Conservation (phyloP, 2,113 vertebrate species). For the Miniopterus natalensis region DNA sequence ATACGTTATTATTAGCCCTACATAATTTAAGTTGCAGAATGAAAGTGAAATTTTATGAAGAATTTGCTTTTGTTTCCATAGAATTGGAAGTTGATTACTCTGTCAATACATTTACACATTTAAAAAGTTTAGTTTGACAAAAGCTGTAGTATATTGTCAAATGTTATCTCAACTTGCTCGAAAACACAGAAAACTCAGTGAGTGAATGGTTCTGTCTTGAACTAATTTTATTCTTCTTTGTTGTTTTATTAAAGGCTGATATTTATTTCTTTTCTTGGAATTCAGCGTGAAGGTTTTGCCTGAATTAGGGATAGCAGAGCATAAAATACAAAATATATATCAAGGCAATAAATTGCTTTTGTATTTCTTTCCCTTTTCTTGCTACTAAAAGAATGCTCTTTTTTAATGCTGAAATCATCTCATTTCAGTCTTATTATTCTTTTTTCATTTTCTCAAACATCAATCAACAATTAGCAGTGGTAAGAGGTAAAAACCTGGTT, state of each 20-base stretch:
- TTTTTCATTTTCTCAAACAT: slow-evolving; percentile 30
- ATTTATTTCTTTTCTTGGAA: neutral
- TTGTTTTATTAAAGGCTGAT: neutral
- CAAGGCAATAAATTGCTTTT: neutral
- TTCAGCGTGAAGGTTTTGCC: neutral
- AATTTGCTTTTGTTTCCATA: neutral
- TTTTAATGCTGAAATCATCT: neutral
- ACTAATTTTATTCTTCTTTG: neutral
- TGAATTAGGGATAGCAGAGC: neutral
- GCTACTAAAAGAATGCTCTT: neutral
- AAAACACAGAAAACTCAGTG: neutral
- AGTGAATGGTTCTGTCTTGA: neutral
- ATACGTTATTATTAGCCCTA: neutral
- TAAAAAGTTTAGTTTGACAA: neutral
- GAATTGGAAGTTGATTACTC: neutral
- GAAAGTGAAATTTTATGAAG: neutral
- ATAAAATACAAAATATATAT: neutral
- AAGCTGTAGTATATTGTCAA: neutral
- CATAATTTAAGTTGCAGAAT: neutral
- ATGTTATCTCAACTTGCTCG: neutral
- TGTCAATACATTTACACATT: neutral
- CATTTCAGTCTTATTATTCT: neutral
- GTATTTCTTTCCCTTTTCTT: neutral
- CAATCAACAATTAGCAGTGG: neutral
- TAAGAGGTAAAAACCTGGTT: neutral